phyloP scores from a whole-genome alignment of 2,113 vertebrate genomes.

The Bos javanicus region DNA sequence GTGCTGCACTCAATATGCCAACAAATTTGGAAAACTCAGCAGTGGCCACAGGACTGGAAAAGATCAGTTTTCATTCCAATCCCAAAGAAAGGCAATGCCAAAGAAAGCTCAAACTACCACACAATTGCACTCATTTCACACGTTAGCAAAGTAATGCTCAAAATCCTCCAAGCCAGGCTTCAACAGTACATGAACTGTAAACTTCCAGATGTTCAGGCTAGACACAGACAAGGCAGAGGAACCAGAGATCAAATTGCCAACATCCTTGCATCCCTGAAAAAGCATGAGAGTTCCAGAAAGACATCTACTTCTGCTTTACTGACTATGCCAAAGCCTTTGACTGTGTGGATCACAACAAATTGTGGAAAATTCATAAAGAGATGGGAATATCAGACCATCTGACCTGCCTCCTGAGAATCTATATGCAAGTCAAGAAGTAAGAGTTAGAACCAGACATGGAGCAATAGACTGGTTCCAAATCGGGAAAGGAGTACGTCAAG shows the following conservation, averaged over 20 bases:
- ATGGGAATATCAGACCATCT: neutral
- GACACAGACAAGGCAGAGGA: neutral
- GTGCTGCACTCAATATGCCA: neutral
- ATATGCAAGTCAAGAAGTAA: neutral
- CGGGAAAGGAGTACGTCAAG: fast-evolving
- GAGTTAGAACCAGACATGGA: neutral
- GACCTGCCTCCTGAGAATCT: neutral
- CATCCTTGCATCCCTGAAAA: neutral
- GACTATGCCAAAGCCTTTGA: neutral
- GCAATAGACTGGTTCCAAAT: neutral
- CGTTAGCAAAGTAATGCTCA: neutral
- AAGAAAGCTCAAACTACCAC: neutral
- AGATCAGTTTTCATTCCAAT: neutral
- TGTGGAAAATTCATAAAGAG: neutral
- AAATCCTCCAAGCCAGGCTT: neutral
- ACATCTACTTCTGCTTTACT: neutral
- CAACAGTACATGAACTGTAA: fast-evolving
- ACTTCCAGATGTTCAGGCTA: neutral
- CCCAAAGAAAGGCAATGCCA: neutral
- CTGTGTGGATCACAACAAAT: neutral
- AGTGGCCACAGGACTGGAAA: neutral
- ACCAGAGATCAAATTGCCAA: neutral
- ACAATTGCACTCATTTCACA: neutral
- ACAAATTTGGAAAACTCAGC: neutral
- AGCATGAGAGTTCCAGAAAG: neutral